phyloP scores from a whole-genome alignment of 2,113 vertebrate species.

The Mormoops blainvillei region DNA sequence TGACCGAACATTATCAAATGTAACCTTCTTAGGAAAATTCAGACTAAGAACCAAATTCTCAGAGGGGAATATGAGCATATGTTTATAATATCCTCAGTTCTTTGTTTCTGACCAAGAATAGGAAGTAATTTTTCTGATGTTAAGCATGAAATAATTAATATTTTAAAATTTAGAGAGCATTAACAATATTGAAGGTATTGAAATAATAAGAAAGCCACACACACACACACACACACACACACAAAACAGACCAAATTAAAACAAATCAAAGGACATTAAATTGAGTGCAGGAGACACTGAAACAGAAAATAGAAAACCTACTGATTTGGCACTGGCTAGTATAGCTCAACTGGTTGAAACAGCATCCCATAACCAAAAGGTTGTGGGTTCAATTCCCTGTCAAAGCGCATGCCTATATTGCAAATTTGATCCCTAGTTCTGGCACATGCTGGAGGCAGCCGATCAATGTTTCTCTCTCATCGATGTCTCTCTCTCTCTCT shows the following conservation, averaged over 20 bases:
- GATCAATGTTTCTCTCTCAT: too few species aligned
- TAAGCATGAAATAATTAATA: neutral
- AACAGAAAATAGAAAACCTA: neutral
- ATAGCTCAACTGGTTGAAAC: too few species aligned
- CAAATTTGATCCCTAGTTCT: too few species aligned
- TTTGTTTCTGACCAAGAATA: neutral
- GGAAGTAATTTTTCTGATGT: neutral
- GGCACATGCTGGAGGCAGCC: too few species aligned
- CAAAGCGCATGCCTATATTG: too few species aligned
- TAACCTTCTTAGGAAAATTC: neutral
- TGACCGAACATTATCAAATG: neutral
- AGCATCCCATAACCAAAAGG: too few species aligned
- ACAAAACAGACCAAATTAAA: neutral
- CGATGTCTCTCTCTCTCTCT: too few species aligned
- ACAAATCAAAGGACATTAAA: neutral
- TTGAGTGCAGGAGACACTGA: neutral
- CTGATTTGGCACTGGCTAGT: neutral
- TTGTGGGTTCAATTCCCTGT: too few species aligned
- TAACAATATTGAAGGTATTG: neutral
- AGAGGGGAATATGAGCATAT: neutral
- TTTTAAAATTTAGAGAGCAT: conserved; percentile 3
- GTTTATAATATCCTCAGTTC: neutral
- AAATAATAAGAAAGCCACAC: neutral
- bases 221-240: too few species aligned
- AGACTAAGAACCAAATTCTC: neutral